These are phyloP conservation scores for Laupala kohalensis DNA, from an alignment of 1,140 invertebrate genomes.

Conservation along the genomic window DNA sequence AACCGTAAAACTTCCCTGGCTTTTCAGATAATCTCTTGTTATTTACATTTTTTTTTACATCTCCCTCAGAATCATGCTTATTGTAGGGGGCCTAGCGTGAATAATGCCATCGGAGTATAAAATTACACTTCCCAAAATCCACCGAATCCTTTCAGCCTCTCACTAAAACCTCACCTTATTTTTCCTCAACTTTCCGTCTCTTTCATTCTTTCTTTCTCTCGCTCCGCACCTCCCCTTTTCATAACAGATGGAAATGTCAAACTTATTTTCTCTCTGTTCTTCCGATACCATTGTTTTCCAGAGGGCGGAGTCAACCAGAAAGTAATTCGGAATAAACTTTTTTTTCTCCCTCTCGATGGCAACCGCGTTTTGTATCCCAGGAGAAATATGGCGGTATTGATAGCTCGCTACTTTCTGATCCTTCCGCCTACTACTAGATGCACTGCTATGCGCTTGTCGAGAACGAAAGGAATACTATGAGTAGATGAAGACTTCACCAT, in stretches of 20 bases:
- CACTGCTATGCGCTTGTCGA: too few relatives aligned
- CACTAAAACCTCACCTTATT: neutral
- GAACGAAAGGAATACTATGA: too few relatives aligned
- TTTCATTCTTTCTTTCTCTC: too few relatives aligned
- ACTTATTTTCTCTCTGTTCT: neutral
- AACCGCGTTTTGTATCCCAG: neutral
- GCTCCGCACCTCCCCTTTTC: neutral
- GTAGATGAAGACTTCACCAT: too few relatives aligned
- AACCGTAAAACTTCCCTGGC: too few relatives aligned
- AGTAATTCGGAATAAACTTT: neutral
- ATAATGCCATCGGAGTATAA: too few relatives aligned
- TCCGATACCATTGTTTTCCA: neutral
- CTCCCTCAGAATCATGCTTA: too few relatives aligned
- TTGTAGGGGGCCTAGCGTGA: too few relatives aligned
- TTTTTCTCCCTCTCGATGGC: neutral
- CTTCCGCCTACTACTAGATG: too few relatives aligned
- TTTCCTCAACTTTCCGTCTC: neutral
- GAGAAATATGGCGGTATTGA: neutral
- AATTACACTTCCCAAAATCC: too few relatives aligned
- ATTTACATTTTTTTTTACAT: too few relatives aligned
- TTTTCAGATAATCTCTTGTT: too few relatives aligned
- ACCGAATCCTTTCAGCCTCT: neutral
- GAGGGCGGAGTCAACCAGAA: neutral
- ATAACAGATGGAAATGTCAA: neutral
- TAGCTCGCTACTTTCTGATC: neutral